phyloP scores from a whole-genome alignment of 2,888 invertebrate species.

The Miltochrista miniata region DNA sequence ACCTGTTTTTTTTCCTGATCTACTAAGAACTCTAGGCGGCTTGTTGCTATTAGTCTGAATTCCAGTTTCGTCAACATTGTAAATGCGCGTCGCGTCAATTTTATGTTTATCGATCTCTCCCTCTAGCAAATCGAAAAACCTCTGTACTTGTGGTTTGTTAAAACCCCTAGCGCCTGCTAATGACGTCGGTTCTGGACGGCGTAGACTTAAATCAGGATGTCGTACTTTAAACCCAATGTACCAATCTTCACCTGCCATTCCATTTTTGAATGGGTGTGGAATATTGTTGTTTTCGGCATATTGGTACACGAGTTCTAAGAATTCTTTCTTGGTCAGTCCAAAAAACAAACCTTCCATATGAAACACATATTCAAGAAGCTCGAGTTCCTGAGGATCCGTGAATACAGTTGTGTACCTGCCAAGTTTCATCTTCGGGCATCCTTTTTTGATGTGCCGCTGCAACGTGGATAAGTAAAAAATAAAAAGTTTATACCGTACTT shows the following conservation, averaged over 20 bases:
- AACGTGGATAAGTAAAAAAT: constrained; percentile 15
- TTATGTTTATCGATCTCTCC: constrained; percentile 24
- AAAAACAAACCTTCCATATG: too few relatives aligned
- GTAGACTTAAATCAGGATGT: constrained; percentile 22
- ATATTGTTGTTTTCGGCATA: constrained; percentile 11
- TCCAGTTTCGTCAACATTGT: constrained; percentile 35
- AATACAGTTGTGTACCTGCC: constrained; percentile 10
- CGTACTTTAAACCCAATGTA: constrained; percentile 12
- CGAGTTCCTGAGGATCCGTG: constrained; percentile 3
- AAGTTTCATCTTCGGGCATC: constrained; percentile 11
- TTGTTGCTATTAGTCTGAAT: constrained; percentile 24
- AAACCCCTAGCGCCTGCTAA: constrained; percentile 32
- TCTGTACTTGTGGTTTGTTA: constrained; percentile 32
- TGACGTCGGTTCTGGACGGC: constrained; percentile 35
- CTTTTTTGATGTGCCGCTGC: constrained; percentile 17
- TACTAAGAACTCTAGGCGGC: constrained; percentile 26
- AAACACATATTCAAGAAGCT: not conserved
- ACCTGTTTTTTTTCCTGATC: constrained; percentile 28
- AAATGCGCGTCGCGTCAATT: constrained; percentile 26
- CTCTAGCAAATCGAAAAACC: constrained; percentile 29
- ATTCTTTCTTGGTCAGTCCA: too few relatives aligned
- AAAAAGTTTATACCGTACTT: constrained; percentile 21
- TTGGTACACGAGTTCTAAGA: constrained; percentile 4
- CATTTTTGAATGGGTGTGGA: constrained; percentile 9
- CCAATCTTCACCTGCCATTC: constrained; percentile 15